Evolutionary conservation across 2,113 vertebrate genomes (phyloP), one percentile per base, ranked within the genome.

Genomic region (Pygoscelis antarcticus): DNA sequence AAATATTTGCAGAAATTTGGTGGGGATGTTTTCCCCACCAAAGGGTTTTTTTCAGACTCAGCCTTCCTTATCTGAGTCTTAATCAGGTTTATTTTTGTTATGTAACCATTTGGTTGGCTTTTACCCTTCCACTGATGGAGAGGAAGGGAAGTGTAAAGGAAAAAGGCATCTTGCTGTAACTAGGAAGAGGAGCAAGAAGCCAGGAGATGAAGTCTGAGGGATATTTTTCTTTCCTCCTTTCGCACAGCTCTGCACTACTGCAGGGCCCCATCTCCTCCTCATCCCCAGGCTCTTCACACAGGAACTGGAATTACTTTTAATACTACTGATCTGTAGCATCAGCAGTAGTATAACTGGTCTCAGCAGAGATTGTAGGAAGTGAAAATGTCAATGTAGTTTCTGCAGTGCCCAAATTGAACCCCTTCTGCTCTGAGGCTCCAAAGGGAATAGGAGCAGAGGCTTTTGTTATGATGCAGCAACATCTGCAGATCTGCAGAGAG

Each of bases 401-500:
- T 92, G 44, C 57, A 70, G 72, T 82, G 29, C 66, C 87, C 0
- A 1, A 79, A 54, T 55, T 66, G 70, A 77, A 57, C 60, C 49
- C 25, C 14, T 97, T 38, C 47, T 93, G 38, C 69, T 87, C 40
- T 79, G 70, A 86, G 54, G 11, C 36, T 70, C 58, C 26, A 8
- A 44, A 62, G 86, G 36, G 72, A 86, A 55, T 36, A 66, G 58
- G 66, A 92, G 32, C 66, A 92, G 70, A 96, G 57, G 18, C 16
- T 93, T 95, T 97, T 89, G 87, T 96, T 94, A 61, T 30, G 51
- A 60, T 95, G 68, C 95, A 95, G 79, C 83, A 95, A 77, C 66
- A 46, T 87, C 80, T 93, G 86, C 66, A 58, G 72, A 85, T 94
- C 89, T 96, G 68, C 79, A 95, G 91, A 82, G 84, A 83, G 79